phyloP scores from a whole-genome alignment of 2,797 vertebrate genomes.

The Pseudochirops corinnae region DNA sequence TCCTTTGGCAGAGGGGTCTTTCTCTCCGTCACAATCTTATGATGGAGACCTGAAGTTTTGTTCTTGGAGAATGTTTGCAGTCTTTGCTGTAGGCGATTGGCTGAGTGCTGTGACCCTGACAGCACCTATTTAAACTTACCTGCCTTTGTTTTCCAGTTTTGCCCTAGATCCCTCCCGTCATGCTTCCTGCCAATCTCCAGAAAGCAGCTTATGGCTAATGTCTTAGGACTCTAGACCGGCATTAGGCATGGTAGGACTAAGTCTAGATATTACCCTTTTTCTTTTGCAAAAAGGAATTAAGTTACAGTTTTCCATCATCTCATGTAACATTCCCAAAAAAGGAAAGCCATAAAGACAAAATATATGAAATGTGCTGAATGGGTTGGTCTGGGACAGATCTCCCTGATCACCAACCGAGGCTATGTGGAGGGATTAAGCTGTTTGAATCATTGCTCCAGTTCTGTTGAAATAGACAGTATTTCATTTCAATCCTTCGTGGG shows the following conservation, averaged over 20 bases:
- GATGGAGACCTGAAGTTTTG: not conserved
- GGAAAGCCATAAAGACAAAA: constrained; percentile 57
- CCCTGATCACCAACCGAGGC: constrained; percentile 75
- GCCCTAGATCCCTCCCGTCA: not conserved
- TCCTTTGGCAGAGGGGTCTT: not conserved
- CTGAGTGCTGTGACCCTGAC: not conserved
- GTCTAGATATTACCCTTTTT: not conserved
- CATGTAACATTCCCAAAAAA: constrained; percentile 56
- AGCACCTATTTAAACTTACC: not conserved
- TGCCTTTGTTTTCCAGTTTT: not conserved
- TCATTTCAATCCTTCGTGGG: constrained; percentile 78
- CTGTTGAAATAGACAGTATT: constrained; percentile 82
- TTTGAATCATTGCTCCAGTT: constrained; percentile 76
- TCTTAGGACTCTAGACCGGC: not conserved
- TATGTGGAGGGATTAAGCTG: constrained; percentile 77
- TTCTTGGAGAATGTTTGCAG: constrained; percentile 13
- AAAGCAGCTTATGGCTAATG: not conserved
- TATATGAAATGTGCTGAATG: not conserved
- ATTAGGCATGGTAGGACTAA: constrained; percentile 64
- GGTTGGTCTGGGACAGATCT: constrained; percentile 47
- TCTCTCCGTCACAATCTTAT: not conserved
- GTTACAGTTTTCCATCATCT: constrained; percentile 59
- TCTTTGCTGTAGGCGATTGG: not conserved
- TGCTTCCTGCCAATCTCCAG: not conserved
- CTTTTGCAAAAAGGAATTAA: constrained; percentile 59